Conservation (phyloP, 2,113 vertebrate genomes). For the Mesoclemmys tuberculata region DNA sequence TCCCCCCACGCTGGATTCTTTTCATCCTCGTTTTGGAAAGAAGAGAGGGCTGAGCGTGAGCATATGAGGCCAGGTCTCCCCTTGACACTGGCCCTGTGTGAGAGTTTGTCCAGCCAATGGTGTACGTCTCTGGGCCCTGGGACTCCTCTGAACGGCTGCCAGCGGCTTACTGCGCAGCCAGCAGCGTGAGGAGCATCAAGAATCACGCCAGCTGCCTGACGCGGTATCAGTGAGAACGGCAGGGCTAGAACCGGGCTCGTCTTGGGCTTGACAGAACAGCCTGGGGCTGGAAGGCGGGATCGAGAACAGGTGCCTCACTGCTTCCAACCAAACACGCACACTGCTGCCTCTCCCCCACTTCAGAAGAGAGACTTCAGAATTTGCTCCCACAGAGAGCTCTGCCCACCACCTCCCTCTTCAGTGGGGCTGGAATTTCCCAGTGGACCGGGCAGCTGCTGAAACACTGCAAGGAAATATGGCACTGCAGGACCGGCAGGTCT, state of each 20-base stretch:
- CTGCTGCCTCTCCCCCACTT: no score
- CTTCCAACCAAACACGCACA: neutral
- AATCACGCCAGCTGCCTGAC: neutral
- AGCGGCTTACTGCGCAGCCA: neutral
- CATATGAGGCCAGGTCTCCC: neutral
- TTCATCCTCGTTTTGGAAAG: neutral
- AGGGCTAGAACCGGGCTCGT: neutral
- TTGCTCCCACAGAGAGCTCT: neutral
- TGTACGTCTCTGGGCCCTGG: neutral
- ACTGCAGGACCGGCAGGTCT: neutral
- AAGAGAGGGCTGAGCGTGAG: neutral
- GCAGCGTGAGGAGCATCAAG: constrained; percentile 1
- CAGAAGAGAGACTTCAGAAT: neutral
- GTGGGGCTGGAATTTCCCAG: neutral
- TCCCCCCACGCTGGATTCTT: neutral
- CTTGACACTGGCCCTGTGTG: neutral
- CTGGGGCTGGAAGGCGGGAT: neutral
- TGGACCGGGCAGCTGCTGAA: constrained; percentile 9
- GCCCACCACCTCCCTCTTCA: accelerated
- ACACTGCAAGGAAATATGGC: neutral
- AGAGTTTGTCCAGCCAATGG: neutral
- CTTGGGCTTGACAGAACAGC: neutral
- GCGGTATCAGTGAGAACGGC: neutral
- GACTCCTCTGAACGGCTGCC: neutral
- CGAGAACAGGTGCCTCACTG: neutral